Conservation (phyloP, 2,797 vertebrate genomes). For the Sorex maritimensis region DNA sequence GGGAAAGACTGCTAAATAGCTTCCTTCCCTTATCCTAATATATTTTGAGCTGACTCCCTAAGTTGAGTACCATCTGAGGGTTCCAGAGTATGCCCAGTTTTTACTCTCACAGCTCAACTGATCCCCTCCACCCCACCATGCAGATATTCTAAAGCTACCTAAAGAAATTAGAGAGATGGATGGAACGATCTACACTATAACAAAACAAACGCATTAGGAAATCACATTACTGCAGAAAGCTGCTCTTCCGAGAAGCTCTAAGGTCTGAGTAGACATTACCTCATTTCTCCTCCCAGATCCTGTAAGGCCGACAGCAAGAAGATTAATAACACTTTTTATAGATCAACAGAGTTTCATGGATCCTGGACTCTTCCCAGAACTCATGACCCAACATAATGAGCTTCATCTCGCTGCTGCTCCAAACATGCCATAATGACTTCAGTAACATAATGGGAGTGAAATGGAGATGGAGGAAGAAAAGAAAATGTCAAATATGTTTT, state of each 20-base stretch:
- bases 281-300: slow-evolving; percentile 80
- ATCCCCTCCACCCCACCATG: background rate
- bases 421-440: background rate
- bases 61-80: background rate
- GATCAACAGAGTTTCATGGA: slow-evolving; percentile 55
- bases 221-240: slow-evolving; percentile 73
- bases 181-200: slow-evolving; percentile 71
- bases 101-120: background rate
- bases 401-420: background rate
- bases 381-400: background rate
- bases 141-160: slow-evolving; percentile 59
- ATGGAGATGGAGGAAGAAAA: background rate
- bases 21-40: slow-evolving; percentile 13
- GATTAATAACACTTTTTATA: slow-evolving; percentile 67
- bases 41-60: background rate
- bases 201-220: slow-evolving; percentile 73
- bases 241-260: slow-evolving; percentile 76
- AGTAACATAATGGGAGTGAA: background rate
- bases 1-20: too few relatives aligned
- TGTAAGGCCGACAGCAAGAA: slow-evolving; percentile 69
- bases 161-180: slow-evolving; percentile 66
- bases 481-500: background rate
- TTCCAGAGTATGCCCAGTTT: slow-evolving; percentile 11
- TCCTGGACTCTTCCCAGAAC: slow-evolving; percentile 48
- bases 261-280: slow-evolving; percentile 82